Evolutionary conservation across 1,140 invertebrate species (phyloP), one percentile per base, ranked within the genome.

Genomic region (Lanistes nyassanus): DNA sequence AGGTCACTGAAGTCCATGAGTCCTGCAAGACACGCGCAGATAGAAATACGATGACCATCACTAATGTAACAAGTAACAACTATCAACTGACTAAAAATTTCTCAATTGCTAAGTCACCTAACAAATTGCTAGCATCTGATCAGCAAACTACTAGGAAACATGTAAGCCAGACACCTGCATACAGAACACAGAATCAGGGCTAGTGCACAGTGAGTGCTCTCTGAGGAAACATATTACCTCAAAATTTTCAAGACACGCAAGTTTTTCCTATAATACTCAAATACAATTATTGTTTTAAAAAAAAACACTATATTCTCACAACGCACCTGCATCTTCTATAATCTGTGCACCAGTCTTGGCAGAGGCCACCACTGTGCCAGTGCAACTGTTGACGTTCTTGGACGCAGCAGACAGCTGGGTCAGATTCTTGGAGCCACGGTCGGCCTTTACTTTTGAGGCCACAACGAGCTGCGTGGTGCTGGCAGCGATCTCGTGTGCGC

Each of bases 391-490:
- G 0, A 99, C 97, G 68, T 91, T 92, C 80, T 94, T 94, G 11
- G 96, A 97, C 0, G 97, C 96, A 75, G 92, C 90, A 0, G 95
- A 94, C 58, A 99, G 90, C 67, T 93, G 92, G 9, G 91, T 83
- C 62, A 99, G 90, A 88, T 95, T 95, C 76, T 90, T 88, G 80
- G 96, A 97, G 71, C 93, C 92, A 76, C 94, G 92, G 76, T 96
- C 93, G 5, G 98, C 97, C 81, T 91, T 91, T 19, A 91, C 90
- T 75, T 89, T 93, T 80, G 96, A 98, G 0, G 98, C 96, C 21
- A 99, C 97, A 29, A 99, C 98, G 64, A 99, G 90, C 89, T 99
- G 98, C 51, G 97, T 97, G 6, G 97, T 99, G 79, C 95, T 97
- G 9, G 97, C 98, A 11, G 97, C 96, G 80, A 99, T 98, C 84